A percentile compares a stretch with the other conserved stretches of the same genome.
Conservation (phyloP, 2,888 invertebrate genomes). For the Druceiella hillmani region DNA sequence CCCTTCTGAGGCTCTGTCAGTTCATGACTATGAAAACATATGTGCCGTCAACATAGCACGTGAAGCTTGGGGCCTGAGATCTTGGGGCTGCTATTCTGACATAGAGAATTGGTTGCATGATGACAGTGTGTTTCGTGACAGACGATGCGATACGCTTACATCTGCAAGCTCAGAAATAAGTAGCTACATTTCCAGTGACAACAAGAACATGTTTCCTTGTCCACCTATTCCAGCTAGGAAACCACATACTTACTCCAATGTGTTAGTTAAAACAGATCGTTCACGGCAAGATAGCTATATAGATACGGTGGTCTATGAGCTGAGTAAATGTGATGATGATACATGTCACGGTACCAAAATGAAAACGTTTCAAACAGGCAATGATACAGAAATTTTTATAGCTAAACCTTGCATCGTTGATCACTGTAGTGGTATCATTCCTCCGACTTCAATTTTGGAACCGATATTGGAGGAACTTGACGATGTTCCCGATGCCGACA, state of each 20-base stretch:
- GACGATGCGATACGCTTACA: constrained; percentile 52
- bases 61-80: constrained; percentile 59
- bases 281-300: constrained; percentile 47
- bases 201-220: constrained; percentile 41
- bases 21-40: constrained; percentile 62
- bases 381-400: constrained; percentile 37
- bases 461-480: constrained; percentile 55
- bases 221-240: constrained; percentile 40
- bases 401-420: constrained; percentile 54
- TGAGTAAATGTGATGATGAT: constrained; percentile 40
- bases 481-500: constrained; percentile 45
- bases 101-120: constrained; percentile 60
- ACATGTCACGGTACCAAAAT: constrained; percentile 13
- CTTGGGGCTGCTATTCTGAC: constrained; percentile 60
- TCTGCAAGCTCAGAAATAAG: constrained; percentile 54
- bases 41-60: constrained; percentile 60
- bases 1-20: constrained; percentile 54
- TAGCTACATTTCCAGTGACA: constrained; percentile 45
- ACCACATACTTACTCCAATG: constrained; percentile 44
- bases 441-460: constrained; percentile 39
- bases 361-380: constrained; percentile 19
- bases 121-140: constrained; percentile 55
- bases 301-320: constrained; percentile 45
- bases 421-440: constrained; percentile 46
- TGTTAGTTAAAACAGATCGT: constrained; percentile 43